These are phyloP conservation scores for Perccottus glenii DNA, from an alignment of 2,113 vertebrate genomes.

Conservation along the genomic window DNA sequence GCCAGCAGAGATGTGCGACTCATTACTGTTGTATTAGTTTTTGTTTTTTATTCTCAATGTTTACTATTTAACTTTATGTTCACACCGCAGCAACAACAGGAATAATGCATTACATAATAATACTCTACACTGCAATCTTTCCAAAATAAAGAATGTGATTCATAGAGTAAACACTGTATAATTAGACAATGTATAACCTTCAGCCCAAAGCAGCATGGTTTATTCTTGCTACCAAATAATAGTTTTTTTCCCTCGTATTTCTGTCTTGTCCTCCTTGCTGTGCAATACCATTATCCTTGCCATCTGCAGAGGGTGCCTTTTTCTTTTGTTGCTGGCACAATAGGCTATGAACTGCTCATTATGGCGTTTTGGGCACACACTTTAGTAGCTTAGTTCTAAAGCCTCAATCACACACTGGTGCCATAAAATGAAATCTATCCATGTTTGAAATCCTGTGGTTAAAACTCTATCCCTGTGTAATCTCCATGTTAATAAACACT, in stretches of 20 bases:
- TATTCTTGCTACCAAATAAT: slow-evolving; percentile 2
- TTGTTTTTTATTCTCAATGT: too few relatives aligned
- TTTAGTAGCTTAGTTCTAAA: slow-evolving; percentile 7
- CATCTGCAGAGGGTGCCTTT: not conserved
- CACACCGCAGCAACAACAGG: too few relatives aligned
- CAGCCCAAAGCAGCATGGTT: not conserved
- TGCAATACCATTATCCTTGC: slow-evolving; percentile 17
- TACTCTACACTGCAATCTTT: not conserved
- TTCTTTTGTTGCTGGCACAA: not conserved
- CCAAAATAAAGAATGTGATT: too few relatives aligned
- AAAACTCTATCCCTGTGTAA: slow-evolving; percentile 30
- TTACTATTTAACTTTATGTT: too few relatives aligned
- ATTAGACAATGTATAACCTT: not conserved
- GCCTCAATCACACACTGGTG: not conserved
- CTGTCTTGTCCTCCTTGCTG: not conserved
- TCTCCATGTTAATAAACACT: slow-evolving; percentile 24
- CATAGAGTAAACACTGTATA: too few relatives aligned
- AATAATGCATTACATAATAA: not conserved
- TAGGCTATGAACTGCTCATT: not conserved
- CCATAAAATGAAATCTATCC: slow-evolving; percentile 4
- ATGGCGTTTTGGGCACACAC: not conserved
- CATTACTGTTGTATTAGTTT: not conserved
- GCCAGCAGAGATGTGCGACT: not conserved
- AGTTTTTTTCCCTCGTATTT: not conserved
- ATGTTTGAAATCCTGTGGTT: slow-evolving; percentile 7